These are phyloP conservation scores for Parapristionchus giblindavisi DNA, from an alignment of 2,888 invertebrate species.

Conservation along the genomic window DNA sequence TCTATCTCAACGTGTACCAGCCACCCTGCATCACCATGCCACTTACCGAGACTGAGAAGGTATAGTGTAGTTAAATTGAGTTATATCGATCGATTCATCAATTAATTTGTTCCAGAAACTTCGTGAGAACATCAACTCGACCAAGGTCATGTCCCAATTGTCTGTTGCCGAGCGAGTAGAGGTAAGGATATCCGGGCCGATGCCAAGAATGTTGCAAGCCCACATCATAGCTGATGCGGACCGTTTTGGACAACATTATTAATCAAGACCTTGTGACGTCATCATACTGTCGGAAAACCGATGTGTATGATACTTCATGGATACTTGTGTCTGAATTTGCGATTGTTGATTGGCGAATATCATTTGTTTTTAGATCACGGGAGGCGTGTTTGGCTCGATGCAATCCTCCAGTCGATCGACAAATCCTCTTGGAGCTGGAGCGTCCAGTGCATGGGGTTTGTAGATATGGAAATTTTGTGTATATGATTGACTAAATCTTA, in stretches of 20 bases:
- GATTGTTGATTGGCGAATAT: background rate
- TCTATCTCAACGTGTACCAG: slow-evolving; percentile 15
- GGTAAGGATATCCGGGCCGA: too few species aligned
- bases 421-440: background rate
- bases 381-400: slow-evolving; percentile 2
- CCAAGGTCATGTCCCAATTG: slow-evolving; percentile 35
- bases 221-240: background rate
- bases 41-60: slow-evolving; percentile 32
- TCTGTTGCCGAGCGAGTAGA: slow-evolving; percentile 25
- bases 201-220: too few species aligned
- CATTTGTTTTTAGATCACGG: slow-evolving; percentile 20
- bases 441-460: slow-evolving; percentile 21
- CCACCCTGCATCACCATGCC: slow-evolving; percentile 26
- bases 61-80: background rate
- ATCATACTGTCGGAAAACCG: too few species aligned
- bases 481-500: too few species aligned
- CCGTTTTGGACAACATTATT: background rate
- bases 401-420: background rate
- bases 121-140: slow-evolving; percentile 37
- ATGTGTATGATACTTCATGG: too few species aligned
- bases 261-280: too few species aligned
- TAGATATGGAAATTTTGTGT: too few species aligned
- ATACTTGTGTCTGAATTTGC: background rate
- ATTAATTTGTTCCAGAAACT: slow-evolving; percentile 13
- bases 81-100: background rate